These are phyloP conservation scores for Syrrhaptes paradoxus DNA, from an alignment of 2,113 vertebrate species.

Conservation along the genomic window DNA sequence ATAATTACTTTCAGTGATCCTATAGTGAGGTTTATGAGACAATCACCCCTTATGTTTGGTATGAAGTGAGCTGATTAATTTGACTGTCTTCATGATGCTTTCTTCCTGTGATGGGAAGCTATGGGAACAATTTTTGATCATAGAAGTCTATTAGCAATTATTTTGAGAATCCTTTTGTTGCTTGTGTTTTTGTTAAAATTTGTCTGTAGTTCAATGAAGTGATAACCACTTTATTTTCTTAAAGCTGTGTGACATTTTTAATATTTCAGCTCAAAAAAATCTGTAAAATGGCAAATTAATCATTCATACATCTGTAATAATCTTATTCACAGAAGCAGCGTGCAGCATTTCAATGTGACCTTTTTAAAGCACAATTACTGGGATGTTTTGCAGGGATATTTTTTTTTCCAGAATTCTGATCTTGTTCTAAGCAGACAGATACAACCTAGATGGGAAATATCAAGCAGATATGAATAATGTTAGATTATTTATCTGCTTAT, in stretches of 20 bases:
- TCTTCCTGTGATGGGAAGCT: background rate
- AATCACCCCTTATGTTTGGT: fast-evolving
- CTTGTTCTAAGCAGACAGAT: background rate
- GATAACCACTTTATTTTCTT: background rate
- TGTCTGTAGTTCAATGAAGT: background rate
- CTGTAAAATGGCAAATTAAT: slow-evolving; percentile 13
- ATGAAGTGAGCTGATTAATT: background rate
- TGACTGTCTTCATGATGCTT: background rate
- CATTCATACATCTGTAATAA: background rate
- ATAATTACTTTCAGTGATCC: background rate
- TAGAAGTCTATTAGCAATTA: background rate
- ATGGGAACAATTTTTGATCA: background rate
- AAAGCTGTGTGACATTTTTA: background rate
- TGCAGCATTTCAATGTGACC: background rate
- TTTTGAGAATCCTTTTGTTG: background rate
- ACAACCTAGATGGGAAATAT: background rate
- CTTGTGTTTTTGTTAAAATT: background rate
- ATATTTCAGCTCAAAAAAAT: background rate
- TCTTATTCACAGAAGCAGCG: background rate
- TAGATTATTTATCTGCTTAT: background rate
- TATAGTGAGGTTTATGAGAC: background rate
- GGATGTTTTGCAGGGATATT: background rate
- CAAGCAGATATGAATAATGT: background rate
- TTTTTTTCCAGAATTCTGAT: background rate
- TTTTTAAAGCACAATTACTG: background rate